These are phyloP conservation scores for Chrysaora quinquecirrha DNA, from an alignment of 30 jellyfish, hydroid and myxozoan genomes.

Conservation along the genomic window DNA sequence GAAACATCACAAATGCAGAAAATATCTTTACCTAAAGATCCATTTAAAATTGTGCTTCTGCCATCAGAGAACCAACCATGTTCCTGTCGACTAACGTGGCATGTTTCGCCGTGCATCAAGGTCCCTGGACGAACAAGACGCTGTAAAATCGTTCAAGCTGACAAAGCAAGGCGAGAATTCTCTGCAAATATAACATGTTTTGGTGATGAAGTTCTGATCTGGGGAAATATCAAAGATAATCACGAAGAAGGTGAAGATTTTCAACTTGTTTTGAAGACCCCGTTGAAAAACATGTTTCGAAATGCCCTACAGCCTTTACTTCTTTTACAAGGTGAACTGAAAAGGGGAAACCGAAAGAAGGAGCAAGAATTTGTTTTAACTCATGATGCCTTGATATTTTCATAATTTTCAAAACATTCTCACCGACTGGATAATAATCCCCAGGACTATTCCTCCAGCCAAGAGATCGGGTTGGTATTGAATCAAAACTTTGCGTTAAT, in stretches of 20 bases:
- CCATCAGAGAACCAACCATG: conserved; percentile 87
- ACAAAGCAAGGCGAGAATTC: conserved; percentile 60
- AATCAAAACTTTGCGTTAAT: too few species aligned
- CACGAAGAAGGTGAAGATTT: conserved; percentile 78
- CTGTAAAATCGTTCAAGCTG: conserved; percentile 72
- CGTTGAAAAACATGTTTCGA: conserved; percentile 8
- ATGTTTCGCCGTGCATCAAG: conserved; percentile 57
- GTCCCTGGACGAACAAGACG: conserved; percentile 83
- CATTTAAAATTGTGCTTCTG: conserved; percentile 31
- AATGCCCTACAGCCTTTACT: background rate
- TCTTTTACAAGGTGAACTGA: conserved; percentile 42
- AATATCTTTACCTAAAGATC: conserved; percentile 21
- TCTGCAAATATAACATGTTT: conserved; percentile 44
- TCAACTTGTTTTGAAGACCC: conserved; percentile 55
- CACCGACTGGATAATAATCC: too few species aligned
- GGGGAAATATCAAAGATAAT: conserved; percentile 81
- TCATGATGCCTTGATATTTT: conserved; percentile 75
- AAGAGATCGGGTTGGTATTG: too few species aligned
- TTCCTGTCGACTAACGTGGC: conserved; percentile 63
- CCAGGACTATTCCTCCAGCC: too few species aligned
- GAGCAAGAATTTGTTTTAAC: conserved; percentile 45
- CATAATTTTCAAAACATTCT: too few species aligned
- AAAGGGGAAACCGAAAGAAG: conserved; percentile 67
- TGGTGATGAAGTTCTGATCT: conserved; percentile 51
- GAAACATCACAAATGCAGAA: conserved; percentile 44